Evolutionary conservation across 2,113 vertebrate genomes (phyloP).

Genomic region (Pterocles orientalis): DNA sequence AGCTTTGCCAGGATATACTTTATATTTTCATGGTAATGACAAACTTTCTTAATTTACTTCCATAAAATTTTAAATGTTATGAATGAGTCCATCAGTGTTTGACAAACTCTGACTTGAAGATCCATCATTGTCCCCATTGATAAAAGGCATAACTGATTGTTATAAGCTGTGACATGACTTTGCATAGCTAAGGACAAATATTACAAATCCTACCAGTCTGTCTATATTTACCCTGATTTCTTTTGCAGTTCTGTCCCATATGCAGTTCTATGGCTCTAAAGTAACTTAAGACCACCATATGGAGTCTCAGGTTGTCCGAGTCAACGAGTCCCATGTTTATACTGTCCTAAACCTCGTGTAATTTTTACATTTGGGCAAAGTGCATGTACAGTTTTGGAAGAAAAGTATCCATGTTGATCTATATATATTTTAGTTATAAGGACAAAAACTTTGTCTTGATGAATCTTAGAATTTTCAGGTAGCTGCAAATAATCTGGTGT

Average conservation of each 20-base stretch:
- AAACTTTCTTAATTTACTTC: background rate
- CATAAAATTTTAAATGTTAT: background rate
- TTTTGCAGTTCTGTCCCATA: background rate
- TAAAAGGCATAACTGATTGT: background rate
- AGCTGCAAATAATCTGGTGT: background rate
- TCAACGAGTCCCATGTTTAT: background rate
- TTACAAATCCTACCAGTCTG: background rate
- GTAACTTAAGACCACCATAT: background rate
- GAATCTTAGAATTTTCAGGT: background rate
- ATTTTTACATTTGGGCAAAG: background rate
- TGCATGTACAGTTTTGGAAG: background rate
- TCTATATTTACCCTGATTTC: background rate
- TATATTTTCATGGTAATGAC: background rate
- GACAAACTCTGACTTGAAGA: background rate
- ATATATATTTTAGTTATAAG: background rate
- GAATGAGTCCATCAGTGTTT: background rate
- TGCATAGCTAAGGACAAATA: background rate
- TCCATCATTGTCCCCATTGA: background rate
- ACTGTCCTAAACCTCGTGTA: background rate
- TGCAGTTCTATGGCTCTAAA: background rate
- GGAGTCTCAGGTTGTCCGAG: background rate
- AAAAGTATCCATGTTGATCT: background rate
- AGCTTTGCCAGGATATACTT: background rate
- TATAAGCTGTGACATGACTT: background rate
- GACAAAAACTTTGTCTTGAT: background rate